Evolutionary conservation across 2,888 invertebrate genomes (phyloP).

Genomic region (Phortica okadai): DNA sequence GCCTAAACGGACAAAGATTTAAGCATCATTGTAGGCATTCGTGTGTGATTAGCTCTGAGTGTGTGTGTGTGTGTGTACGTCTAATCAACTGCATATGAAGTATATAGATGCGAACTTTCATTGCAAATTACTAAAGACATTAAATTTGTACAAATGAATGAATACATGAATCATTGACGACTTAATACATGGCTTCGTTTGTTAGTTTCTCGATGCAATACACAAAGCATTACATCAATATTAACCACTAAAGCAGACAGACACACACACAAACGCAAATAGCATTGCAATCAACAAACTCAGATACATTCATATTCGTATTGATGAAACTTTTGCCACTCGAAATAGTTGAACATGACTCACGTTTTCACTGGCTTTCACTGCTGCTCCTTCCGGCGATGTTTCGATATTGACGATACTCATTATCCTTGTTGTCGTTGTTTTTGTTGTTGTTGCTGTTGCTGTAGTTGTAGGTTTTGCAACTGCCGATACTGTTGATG

Average conservation of each 20-base stretch:
- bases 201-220: no score
- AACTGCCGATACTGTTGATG: constrained; percentile 36
- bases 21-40: no score
- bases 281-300: neutral
- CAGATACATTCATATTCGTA: neutral
- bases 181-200: no score
- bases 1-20: neutral
- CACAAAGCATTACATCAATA: no score
- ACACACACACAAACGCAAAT: neutral
- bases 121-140: no score
- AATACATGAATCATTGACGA: no score
- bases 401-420: neutral
- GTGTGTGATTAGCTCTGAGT: no score
- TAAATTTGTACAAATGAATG: no score
- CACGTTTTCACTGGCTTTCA: neutral
- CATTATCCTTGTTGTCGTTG: neutral
- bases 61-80: no score
- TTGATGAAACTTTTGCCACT: neutral
- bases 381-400: neutral
- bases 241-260: neutral
- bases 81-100: no score
- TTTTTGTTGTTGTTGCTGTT: constrained; percentile 28
- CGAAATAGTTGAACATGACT: constrained; percentile 4
- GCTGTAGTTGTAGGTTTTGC: constrained; percentile 38
- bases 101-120: no score